These are phyloP conservation scores for Poecile atricapillus DNA, from an alignment of 2,113 vertebrate genomes.

Conservation along the genomic window DNA sequence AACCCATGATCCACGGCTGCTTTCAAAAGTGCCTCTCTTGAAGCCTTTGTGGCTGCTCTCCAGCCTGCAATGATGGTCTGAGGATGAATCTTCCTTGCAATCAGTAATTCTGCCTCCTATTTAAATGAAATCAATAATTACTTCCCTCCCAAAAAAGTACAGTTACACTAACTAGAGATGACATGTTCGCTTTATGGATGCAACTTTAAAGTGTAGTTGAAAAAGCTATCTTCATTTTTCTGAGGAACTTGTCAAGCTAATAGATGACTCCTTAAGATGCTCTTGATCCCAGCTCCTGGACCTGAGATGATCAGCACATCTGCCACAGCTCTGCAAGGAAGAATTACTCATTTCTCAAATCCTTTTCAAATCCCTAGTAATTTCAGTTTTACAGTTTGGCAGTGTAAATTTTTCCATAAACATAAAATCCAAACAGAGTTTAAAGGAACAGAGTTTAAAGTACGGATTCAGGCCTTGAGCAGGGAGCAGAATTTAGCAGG, in stretches of 20 bases:
- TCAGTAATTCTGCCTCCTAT: slow-evolving; percentile 94
- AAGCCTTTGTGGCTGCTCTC: slow-evolving; percentile 92
- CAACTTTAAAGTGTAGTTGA: background rate
- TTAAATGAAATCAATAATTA: slow-evolving; percentile 1
- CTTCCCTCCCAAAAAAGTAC: background rate
- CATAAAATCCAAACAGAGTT: background rate
- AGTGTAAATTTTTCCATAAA: background rate
- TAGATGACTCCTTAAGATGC: background rate
- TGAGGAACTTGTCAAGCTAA: background rate
- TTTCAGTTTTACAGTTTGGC: background rate
- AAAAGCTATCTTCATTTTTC: background rate
- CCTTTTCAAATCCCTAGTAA: background rate
- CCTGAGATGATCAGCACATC: background rate
- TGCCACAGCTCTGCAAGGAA: background rate
- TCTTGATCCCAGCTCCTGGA: background rate
- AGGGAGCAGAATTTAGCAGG: background rate
- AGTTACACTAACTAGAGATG: background rate
- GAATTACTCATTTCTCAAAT: background rate
- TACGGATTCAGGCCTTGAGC: background rate
- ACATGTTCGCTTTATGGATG: background rate
- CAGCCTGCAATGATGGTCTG: slow-evolving; percentile 96
- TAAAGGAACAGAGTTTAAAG: background rate
- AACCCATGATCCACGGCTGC: slow-evolving; percentile 92
- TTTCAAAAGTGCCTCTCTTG: slow-evolving; percentile 86
- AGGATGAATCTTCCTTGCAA: slow-evolving; percentile 95